Evolutionary conservation across 2,797 vertebrate genomes (phyloP).

Genomic region (Silurus lanzhouensis): DNA sequence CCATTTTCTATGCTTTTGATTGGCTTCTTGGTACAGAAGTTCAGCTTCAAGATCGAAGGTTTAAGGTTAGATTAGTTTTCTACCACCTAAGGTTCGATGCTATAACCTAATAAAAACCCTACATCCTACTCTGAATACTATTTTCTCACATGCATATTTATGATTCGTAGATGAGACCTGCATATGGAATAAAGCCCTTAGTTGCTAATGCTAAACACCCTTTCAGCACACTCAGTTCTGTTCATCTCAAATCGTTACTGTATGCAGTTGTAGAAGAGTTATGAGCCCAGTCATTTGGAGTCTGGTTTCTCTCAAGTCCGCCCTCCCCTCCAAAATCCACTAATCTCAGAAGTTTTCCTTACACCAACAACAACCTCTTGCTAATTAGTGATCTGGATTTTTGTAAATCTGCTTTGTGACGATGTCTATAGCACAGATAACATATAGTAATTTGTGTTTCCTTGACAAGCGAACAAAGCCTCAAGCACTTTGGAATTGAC

Average conservation of each 20-base stretch:
- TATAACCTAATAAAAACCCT: too few relatives aligned
- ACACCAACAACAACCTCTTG: background rate
- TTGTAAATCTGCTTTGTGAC: background rate
- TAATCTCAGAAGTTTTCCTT: background rate
- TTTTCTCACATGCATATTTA: background rate
- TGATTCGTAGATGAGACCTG: background rate
- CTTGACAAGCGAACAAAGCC: background rate
- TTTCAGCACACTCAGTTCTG: background rate
- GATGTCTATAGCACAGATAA: background rate
- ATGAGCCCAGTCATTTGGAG: background rate
- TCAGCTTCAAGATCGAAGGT: too few relatives aligned
- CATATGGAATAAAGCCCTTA: background rate
- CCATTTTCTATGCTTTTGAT: too few relatives aligned
- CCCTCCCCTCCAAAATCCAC: background rate
- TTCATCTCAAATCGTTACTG: too few relatives aligned
- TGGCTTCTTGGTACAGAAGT: too few relatives aligned
- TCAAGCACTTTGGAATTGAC: slow-evolving; percentile 6
- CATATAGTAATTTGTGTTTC: too few relatives aligned
- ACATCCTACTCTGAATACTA: too few relatives aligned
- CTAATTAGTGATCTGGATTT: background rate
- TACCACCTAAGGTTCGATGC: too few relatives aligned
- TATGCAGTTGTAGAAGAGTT: too few relatives aligned
- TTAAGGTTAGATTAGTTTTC: too few relatives aligned
- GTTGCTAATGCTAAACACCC: background rate
- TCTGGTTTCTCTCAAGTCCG: background rate